Conservation (phyloP, 2,888 invertebrate species). For the Drosophila anomalata region DNA sequence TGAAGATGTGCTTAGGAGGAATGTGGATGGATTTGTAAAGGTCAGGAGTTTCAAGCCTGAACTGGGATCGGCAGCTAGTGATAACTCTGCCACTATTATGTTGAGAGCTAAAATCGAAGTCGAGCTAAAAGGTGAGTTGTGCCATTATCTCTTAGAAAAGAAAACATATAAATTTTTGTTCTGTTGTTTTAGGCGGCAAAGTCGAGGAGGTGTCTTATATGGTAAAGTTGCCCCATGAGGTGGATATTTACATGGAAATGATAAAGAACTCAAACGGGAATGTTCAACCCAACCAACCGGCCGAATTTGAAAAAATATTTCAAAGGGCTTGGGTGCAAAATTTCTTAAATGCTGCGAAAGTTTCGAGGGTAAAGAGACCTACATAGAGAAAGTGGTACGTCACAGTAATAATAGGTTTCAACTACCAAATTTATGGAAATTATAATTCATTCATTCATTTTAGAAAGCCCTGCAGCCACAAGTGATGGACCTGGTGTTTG, state of each 20-base stretch:
- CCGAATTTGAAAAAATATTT: slow-evolving; percentile 32
- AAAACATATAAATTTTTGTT: not conserved
- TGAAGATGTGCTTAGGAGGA: slow-evolving; percentile 46
- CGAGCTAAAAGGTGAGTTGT: slow-evolving; percentile 64
- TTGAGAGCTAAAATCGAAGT: slow-evolving; percentile 68
- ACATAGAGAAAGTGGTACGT: slow-evolving; percentile 65
- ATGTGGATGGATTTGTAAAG: slow-evolving; percentile 48
- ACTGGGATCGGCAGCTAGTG: slow-evolving; percentile 68
- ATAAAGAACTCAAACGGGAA: slow-evolving; percentile 41
- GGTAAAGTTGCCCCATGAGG: slow-evolving; percentile 59
- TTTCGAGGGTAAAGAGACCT: slow-evolving; percentile 52
- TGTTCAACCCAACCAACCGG: slow-evolving; percentile 45
- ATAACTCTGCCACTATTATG: slow-evolving; percentile 81
- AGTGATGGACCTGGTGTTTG: slow-evolving; percentile 48
- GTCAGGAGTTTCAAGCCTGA: slow-evolving; percentile 48
- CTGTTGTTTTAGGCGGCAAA: slow-evolving; percentile 38
- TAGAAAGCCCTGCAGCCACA: slow-evolving; percentile 47
- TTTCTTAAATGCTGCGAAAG: slow-evolving; percentile 47
- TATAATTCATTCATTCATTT: not conserved
- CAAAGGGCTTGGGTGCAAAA: slow-evolving; percentile 9
- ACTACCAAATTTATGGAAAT: not conserved
- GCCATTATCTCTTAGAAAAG: too few species aligned
- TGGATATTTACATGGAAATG: slow-evolving; percentile 36
- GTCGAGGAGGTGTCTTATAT: slow-evolving; percentile 59
- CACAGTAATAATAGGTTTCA: not conserved